Evolutionary conservation across 2,888 invertebrate genomes (phyloP), one percentile per base, ranked within the genome.

Genomic region (Pyrgus malvae): DNA sequence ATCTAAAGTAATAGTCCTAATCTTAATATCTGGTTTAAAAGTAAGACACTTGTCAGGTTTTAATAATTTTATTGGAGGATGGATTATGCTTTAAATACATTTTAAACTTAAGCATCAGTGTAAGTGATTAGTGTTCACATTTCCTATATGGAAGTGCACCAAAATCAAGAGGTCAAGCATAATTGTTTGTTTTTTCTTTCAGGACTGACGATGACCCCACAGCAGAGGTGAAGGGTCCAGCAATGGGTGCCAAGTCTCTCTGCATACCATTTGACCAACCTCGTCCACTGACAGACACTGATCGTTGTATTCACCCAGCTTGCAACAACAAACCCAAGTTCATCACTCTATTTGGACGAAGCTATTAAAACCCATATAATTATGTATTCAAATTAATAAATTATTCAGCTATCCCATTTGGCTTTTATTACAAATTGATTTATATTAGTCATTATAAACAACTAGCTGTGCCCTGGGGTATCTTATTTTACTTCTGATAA

Each of bases 231-330:
- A 97, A 96, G 55, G 96, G 96, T 16, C 97, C 98, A 17, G 94
- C 98, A 0, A 99, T 99, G 99, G 99, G 99, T 33, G 99, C 99
- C 5, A 99, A 99, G 86, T 95, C 97, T 6, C 92, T 99, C n/a
- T 99, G 99, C 80, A 97, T 99, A 72, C 99, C 99, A 2, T 96
- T 99, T 80, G 92, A 96, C 44, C 99, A 97, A 72, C 95, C 96
- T 0, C 91, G 93, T 1, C 74, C 88, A 2, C 91, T 96, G 37
- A 76, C 91, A 4, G 75, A 90, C 7, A 76, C 80, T 2, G 93
- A 95, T 61, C 94, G 93, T 66, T 99, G 99, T 81, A 95, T 99
- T 67, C 93, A 97, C 83, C 97, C 98, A 0, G 90, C 88, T 50
- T 99, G 99, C 86, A 91, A 83, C 17, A 93, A 92, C 53, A 94